These are phyloP conservation scores for Antedon mediterranea DNA, from an alignment of 53 echinoderm and acorn worm species.

Conservation along the genomic window DNA sequence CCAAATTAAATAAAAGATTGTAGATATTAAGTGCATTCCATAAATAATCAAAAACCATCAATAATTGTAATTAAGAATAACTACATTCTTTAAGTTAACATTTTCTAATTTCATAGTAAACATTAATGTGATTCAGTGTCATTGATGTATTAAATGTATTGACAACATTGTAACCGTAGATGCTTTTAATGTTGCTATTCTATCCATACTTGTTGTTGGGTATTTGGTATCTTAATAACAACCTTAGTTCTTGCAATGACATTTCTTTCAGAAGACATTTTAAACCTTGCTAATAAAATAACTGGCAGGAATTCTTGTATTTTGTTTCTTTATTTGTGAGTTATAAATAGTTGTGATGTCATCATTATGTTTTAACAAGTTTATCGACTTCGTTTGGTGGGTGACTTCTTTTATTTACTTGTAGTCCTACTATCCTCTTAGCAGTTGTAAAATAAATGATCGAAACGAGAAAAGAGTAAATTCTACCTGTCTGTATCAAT, in stretches of 20 bases:
- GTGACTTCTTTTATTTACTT: no score
- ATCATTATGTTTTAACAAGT: no score
- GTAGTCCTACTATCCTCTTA: no score
- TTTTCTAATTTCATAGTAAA: background rate
- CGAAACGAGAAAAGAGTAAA: no score
- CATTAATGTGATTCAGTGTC: background rate
- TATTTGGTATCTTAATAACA: background rate
- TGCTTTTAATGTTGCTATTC: background rate
- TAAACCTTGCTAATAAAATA: background rate
- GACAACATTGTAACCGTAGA: background rate
- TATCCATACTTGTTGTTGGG: background rate
- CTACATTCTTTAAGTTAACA: background rate
- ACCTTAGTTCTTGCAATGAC: background rate
- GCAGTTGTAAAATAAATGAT: no score
- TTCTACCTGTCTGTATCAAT: no score
- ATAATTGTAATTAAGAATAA: no score
- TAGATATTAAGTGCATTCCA: background rate
- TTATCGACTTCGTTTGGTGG: no score
- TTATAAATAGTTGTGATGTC: no score
- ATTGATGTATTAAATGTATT: background rate
- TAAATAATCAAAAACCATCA: no score
- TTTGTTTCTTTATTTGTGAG: no score
- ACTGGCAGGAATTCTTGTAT: slow-evolving; percentile 1
- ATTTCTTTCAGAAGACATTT: background rate
- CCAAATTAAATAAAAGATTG: no score